Evolutionary conservation across 92 coral and sea anemone species (phyloP).

Genomic region (Galaxea fascicularis): DNA sequence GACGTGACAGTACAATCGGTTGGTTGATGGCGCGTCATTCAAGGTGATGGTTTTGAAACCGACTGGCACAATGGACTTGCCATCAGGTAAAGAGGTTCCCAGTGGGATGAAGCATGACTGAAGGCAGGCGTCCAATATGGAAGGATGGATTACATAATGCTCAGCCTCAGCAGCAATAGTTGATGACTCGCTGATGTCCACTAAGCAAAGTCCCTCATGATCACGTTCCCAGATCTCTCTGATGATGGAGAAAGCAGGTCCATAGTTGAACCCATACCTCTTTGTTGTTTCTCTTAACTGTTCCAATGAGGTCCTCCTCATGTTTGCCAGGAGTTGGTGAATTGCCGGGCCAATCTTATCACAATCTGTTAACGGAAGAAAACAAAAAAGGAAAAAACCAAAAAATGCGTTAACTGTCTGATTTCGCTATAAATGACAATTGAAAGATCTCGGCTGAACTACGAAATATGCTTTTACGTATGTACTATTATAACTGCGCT

Average conservation of each 20-base stretch:
- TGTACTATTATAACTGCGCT: too few relatives aligned
- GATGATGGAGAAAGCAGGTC: slow-evolving; percentile 80
- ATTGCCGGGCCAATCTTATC: slow-evolving; percentile 13
- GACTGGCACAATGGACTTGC: slow-evolving; percentile 60
- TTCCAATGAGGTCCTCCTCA: slow-evolving; percentile 68
- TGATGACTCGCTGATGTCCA: slow-evolving; percentile 49
- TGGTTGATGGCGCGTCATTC: slow-evolving; percentile 12
- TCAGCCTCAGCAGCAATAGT: slow-evolving; percentile 39
- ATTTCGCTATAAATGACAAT: too few relatives aligned
- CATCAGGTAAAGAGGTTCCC: neutral
- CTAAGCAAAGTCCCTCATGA: slow-evolving; percentile 69
- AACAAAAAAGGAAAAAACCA: too few relatives aligned
- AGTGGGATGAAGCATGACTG: slow-evolving; percentile 76
- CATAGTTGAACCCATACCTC: slow-evolving; percentile 76
- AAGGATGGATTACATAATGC: slow-evolving; percentile 82
- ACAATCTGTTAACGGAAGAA: too few relatives aligned
- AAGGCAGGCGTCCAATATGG: slow-evolving; percentile 90
- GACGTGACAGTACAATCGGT: slow-evolving; percentile 72
- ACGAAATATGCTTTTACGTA: too few relatives aligned
- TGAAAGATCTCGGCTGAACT: too few relatives aligned
- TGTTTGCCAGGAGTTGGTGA: slow-evolving; percentile 47
- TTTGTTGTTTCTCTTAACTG: slow-evolving; percentile 62
- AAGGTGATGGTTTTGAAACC: slow-evolving; percentile 31
- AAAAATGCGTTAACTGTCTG: too few relatives aligned
- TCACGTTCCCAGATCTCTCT: slow-evolving; percentile 71